phyloP scores from a whole-genome alignment of 23 tunicate species.

The Ascidia mentula region DNA sequence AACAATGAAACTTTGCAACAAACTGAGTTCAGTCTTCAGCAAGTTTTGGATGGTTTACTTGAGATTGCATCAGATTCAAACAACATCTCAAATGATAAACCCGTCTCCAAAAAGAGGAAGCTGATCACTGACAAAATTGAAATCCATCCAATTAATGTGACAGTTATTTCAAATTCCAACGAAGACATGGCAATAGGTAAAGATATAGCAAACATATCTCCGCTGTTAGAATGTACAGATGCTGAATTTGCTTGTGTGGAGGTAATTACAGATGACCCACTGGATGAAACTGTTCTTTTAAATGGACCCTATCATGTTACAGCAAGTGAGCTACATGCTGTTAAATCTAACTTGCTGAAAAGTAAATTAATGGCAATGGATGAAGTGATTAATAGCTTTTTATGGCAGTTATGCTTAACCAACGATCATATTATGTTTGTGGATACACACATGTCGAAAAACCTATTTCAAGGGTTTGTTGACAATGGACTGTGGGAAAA shows the following conservation, averaged over 20 bases:
- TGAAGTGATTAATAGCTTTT: not conserved
- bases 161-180: not conserved
- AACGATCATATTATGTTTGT: not conserved
- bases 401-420: not conserved
- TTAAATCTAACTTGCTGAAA: not conserved
- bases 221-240: not conserved
- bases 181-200: not conserved
- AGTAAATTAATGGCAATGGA: not conserved
- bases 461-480: not conserved
- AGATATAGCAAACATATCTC: not conserved
- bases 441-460: not conserved
- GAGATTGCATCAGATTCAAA: not conserved
- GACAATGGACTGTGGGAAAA: not conserved
- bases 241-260: not conserved
- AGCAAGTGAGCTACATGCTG: not conserved
- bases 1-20: not conserved
- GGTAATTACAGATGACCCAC: conserved; percentile 7
- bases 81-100: not conserved
- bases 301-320: not conserved
- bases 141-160: not conserved
- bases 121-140: not conserved
- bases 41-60: not conserved
- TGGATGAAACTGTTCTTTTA: not conserved
- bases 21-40: not conserved
- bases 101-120: not conserved